Evolutionary conservation across 2,113 vertebrate genomes (phyloP).

Genomic region (Eurystomus gularis): DNA sequence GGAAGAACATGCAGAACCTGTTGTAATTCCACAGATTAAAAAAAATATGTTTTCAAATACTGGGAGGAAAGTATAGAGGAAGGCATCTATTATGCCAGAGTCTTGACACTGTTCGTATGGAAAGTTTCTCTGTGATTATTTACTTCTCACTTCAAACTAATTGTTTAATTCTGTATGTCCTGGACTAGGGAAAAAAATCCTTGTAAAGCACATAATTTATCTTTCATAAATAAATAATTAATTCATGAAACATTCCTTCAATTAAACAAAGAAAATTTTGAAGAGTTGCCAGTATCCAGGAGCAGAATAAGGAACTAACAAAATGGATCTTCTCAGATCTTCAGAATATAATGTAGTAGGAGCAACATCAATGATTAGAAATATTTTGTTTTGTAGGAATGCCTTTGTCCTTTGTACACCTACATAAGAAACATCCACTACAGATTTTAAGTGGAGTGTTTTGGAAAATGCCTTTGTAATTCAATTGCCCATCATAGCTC

Average conservation of each 20-base stretch:
- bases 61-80: no score
- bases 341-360: not conserved
- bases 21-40: no score
- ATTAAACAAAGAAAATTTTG: not conserved
- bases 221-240: not conserved
- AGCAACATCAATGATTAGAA: not conserved
- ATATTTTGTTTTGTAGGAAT: not conserved
- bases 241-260: not conserved
- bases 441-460: not conserved
- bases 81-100: no score
- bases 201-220: not conserved
- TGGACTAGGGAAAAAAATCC: not conserved
- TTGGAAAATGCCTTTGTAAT: rapidly evolving
- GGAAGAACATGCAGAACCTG: no score
- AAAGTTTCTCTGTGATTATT: no score
- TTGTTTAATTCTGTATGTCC: not conserved
- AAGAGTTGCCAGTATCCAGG: not conserved
- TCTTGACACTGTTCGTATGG: no score
- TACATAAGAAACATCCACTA: not conserved
- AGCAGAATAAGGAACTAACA: not conserved
- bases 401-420: not conserved
- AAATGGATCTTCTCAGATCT: not conserved
- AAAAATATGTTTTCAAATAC: no score
- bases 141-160: no score
- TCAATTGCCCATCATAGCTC: not conserved